Evolutionary conservation across 2,888 invertebrate genomes (phyloP), one percentile per base, ranked within the genome.

Genomic region (Ormyrus labotus): DNA sequence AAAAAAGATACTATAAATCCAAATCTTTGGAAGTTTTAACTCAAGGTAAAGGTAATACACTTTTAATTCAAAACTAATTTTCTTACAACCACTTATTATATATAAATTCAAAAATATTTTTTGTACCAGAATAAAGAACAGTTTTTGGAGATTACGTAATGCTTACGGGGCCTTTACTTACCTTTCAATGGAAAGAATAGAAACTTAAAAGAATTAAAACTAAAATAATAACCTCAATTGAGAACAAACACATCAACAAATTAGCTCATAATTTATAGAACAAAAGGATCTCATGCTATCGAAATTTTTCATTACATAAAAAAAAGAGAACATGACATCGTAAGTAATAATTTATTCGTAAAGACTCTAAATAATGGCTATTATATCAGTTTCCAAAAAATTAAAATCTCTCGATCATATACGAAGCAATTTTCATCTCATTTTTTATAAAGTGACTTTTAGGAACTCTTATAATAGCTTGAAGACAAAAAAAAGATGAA

Each of bases 331-430:
- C 19, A 63, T 67, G 10, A 58, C 67, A 45, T 79, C 58, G 13
- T 74, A 79, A 65, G 48, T 69, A 69, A 73, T 79, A 73, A 79
- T 79, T 79, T 79, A 79, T 79, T 80, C 45, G 47, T 69, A 74
- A 9, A 78, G 71, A 64, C 69, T 79, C 69, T 61, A 79, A 69
- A 57, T 74, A 61, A 67, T 58, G 19, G 61, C 67, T 11, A 34
- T 64, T 60, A 65, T 65, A 34, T 34, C 4, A 34, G 34, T 34
- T 34, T 34, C 60, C 69, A 50, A 70, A 68, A 78, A 79, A 73
- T 50, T 79, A 79, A 74, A 79, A 64, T 69, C 53, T 72, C 55
- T 61, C 60, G 10, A 63, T 64, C 57, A 50, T 74, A 77, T 61
- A 61, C 60, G 68, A 61, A 79, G 74, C 69, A 79, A 63, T 69